A percentile compares a stretch with the other conserved stretches of the same genome.
Evolutionary conservation across 2,888 invertebrate species (phyloP).

Genomic region (Sussaba pulchella): DNA sequence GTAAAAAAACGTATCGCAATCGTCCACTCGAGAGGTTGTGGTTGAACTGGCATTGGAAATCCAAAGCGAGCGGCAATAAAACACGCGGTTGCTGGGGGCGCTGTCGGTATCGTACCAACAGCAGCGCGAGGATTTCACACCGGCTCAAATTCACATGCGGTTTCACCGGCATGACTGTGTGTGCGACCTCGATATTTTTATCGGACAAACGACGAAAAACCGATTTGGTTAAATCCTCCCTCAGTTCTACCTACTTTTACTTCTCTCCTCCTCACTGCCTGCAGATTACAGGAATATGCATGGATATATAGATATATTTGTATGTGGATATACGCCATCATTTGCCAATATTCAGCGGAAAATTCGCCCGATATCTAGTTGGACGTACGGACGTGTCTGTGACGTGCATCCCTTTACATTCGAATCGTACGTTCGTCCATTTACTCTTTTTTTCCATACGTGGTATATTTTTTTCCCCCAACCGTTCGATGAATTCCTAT

Average conservation of each 20-base stretch:
- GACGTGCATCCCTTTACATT: neutral
- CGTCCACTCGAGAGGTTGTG: constrained; percentile 58
- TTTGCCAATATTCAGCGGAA: constrained; percentile 44
- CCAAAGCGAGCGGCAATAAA: constrained; percentile 62
- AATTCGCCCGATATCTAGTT: constrained; percentile 32
- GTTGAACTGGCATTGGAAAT: constrained; percentile 55
- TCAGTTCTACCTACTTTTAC: constrained; percentile 36
- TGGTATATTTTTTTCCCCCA: neutral
- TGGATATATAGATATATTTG: constrained; percentile 2
- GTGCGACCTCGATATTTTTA: constrained; percentile 58
- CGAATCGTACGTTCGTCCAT: neutral
- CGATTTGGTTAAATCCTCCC: constrained; percentile 59
- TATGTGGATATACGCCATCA: constrained; percentile 21
- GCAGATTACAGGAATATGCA: constrained; percentile 16
- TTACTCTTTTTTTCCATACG: neutral
- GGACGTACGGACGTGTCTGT: constrained; percentile 1
- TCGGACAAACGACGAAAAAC: constrained; percentile 58
- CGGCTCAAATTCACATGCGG: constrained; percentile 40
- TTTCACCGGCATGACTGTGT: constrained; percentile 16
- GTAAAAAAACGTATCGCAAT: constrained; percentile 57
- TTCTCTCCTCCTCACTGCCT: constrained; percentile 19
- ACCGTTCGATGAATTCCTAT: neutral
- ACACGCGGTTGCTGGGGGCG: constrained; percentile 55
- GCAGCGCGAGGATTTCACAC: constrained; percentile 40
- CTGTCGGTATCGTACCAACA: constrained; percentile 45